phyloP scores from a whole-genome alignment of 2,797 vertebrate genomes.

The Capromys pilorides region DNA sequence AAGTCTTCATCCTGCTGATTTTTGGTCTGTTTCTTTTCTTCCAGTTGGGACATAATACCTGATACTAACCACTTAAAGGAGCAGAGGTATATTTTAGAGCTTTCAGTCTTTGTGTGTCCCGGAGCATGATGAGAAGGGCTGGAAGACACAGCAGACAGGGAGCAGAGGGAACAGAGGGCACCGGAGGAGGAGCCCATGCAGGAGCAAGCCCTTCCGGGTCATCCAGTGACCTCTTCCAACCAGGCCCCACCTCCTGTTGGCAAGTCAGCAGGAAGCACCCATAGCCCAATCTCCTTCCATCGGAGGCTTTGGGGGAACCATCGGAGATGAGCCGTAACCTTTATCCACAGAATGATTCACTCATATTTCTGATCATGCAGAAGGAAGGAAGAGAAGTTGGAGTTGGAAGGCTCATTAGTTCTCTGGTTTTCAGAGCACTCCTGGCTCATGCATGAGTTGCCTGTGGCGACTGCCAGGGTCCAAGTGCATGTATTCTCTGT shows the following conservation, averaged over 20 bases:
- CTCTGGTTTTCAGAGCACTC: not conserved
- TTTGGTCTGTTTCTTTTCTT: not conserved
- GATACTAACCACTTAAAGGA: not conserved
- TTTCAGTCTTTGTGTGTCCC: not conserved
- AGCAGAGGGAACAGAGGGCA: not conserved
- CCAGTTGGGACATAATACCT: not conserved
- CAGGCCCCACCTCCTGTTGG: not conserved
- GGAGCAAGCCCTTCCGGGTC: not conserved
- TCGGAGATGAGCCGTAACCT: not conserved
- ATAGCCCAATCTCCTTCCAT: not conserved
- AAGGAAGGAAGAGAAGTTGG: not conserved
- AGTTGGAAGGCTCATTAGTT: not conserved
- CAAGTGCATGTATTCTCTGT: rapidly evolving
- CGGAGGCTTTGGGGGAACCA: not conserved
- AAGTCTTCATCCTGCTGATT: not conserved
- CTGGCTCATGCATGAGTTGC: not conserved
- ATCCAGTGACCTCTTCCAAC: not conserved
- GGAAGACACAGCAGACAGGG: not conserved
- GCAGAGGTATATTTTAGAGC: not conserved
- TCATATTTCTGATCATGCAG: not conserved
- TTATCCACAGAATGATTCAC: not conserved
- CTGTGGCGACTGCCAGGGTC: not conserved
- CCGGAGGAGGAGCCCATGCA: not conserved
- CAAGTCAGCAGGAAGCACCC: not conserved
- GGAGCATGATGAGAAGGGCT: not conserved